Conservation (phyloP, 2,797 vertebrate genomes). For the Acrossocheilus wenchowensis region DNA sequence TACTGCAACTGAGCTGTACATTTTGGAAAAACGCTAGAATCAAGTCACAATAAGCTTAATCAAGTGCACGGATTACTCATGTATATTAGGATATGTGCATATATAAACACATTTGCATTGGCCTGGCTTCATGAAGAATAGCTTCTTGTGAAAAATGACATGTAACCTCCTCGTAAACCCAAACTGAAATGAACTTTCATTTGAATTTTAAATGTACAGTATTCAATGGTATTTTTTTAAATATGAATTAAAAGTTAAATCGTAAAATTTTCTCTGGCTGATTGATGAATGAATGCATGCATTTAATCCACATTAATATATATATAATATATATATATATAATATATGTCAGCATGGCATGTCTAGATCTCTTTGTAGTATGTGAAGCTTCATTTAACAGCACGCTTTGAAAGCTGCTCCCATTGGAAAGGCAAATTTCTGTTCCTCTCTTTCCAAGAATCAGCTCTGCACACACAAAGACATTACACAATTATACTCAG, state of each 20-base stretch:
- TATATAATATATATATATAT: too few species aligned
- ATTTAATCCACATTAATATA: not conserved
- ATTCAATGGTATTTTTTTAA: not conserved
- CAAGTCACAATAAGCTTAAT: not conserved
- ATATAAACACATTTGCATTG: conserved; percentile 5
- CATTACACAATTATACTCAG: not conserved
- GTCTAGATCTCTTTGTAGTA: not conserved
- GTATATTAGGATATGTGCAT: not conserved
- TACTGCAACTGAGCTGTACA: not conserved
- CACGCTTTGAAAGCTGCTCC: conserved; percentile 9
- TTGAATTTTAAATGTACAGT: not conserved
- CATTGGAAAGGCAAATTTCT: conserved; percentile 26
- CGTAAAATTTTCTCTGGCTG: not conserved
- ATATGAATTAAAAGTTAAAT: not conserved
- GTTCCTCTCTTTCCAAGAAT: conserved; percentile 35
- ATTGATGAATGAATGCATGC: not conserved
- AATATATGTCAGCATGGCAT: not conserved
- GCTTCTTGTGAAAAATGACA: not conserved
- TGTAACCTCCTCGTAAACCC: not conserved
- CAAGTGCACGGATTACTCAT: not conserved
- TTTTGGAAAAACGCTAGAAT: not conserved
- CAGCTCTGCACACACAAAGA: conserved; percentile 31
- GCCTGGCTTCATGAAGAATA: not conserved
- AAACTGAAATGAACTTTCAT: not conserved
- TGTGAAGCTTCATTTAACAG: conserved; percentile 22